Conservation (phyloP, 2,888 invertebrate species). For the Oxyteleia sp. region DNA sequence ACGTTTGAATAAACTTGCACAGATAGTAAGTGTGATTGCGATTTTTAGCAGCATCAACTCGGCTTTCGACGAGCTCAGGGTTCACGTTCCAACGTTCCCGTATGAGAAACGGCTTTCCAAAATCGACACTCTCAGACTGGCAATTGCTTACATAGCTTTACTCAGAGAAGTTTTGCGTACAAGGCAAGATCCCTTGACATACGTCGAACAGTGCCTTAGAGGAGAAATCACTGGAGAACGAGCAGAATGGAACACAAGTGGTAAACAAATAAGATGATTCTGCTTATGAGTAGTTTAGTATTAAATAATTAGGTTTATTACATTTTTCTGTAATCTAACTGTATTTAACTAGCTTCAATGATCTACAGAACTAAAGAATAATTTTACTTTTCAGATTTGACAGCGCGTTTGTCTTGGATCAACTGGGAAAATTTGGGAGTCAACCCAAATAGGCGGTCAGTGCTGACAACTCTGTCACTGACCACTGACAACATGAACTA, state of each 20-base stretch:
- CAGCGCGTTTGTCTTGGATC: slow-evolving; percentile 99
- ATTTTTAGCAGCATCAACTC: slow-evolving; percentile 98
- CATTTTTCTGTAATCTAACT: too few relatives aligned
- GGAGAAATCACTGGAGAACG: slow-evolving; percentile 96
- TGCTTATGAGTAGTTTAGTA: slow-evolving; percentile 3
- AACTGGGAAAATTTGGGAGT: slow-evolving; percentile 99
- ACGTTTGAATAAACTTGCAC: slow-evolving; percentile 49
- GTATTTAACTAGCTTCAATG: too few relatives aligned
- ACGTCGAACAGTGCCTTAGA: slow-evolving; percentile 96
- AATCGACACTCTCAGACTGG: slow-evolving; percentile 98
- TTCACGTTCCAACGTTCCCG: slow-evolving; percentile 99
- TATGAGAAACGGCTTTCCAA: slow-evolving; percentile 99
- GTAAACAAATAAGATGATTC: slow-evolving; percentile 88
- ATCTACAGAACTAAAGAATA: too few relatives aligned
- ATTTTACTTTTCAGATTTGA: slow-evolving; percentile 92
- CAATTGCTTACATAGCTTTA: slow-evolving; percentile 98
- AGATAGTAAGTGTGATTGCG: slow-evolving; percentile 85
- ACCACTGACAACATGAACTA: slow-evolving; percentile 90
- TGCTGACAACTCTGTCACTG: slow-evolving; percentile 93
- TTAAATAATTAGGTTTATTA: too few relatives aligned
- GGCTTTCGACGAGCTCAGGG: slow-evolving; percentile 98
- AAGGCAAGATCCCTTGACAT: slow-evolving; percentile 96
- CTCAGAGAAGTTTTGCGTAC: slow-evolving; percentile 96
- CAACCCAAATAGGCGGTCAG: slow-evolving; percentile 94
- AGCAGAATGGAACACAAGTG: slow-evolving; percentile 98